Evolutionary conservation across 2,113 vertebrate genomes (phyloP), one percentile per base, ranked within the genome.

Genomic region (Rhizomys pruinosus): DNA sequence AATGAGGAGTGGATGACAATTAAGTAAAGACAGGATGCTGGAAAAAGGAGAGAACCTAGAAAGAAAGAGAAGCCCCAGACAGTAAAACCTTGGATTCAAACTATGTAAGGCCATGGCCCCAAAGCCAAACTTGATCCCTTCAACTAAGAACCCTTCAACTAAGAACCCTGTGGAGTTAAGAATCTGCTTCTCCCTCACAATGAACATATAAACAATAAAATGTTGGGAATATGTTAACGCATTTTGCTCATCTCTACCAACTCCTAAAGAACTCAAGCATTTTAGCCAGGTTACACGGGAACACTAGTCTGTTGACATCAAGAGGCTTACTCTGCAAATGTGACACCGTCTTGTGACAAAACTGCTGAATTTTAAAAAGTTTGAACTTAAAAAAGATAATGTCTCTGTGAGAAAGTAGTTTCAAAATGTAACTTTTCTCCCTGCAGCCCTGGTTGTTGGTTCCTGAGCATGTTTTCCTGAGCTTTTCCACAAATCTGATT

Each of bases 361-460:
- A 92, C 59, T 29, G 27, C 27, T 84, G 34, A 89, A 82, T 88
- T 90, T 27, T 57, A 57, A n/a, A 78, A 90, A 74, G 22, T 86
- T 71, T 88, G 22, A 79, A 13, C 5, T 37, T 77, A 59, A 47
- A 42, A 78, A 34, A 94, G 44, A 69, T 34, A 20, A 74, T 63
- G 29, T 34, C 81, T 42, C 59, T 32, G n/a, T 37, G n/a, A 59
- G 63, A 77, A 73, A 57, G 63, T 66, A 32, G 66, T 85, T 73
- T 52, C 16, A 39, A 39, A 66, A 44, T 29, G 1, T 23, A 32
- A 34, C 32, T 80, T 71, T 39, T 44, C 90, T 20, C 39, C 72
- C 11, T 78, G 34, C 61, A 57, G 76, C 37, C 8, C 22, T 34
- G 44, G 42, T 71, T 61, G 20, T 88, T 88, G 93, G 57, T 73